These are phyloP conservation scores for Chionis minor DNA, from an alignment of 2,113 vertebrate species.

Conservation along the genomic window DNA sequence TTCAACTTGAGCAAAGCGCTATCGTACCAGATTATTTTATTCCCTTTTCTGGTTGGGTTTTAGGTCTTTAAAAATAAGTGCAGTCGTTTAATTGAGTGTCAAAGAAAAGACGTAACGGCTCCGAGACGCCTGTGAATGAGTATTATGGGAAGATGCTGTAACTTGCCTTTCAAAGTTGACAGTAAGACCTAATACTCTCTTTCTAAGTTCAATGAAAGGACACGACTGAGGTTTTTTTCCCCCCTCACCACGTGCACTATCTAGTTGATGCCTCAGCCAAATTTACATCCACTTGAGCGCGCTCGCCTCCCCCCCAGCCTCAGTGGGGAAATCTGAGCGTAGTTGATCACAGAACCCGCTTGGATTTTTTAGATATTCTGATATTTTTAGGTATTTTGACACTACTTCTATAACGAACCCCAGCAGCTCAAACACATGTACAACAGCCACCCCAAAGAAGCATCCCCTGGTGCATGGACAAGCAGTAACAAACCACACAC, in stretches of 20 bases:
- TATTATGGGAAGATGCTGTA: background rate
- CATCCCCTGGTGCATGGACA: background rate
- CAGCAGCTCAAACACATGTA: background rate
- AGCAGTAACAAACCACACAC: rapidly evolving
- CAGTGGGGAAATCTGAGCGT: background rate
- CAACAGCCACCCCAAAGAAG: background rate
- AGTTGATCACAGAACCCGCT: background rate
- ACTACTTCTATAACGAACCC: background rate
- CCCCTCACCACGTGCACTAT: background rate
- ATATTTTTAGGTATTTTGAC: background rate
- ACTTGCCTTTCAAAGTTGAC: background rate
- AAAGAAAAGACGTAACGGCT: background rate
- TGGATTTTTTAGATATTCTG: background rate
- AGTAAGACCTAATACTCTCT: background rate
- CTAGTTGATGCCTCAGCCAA: background rate
- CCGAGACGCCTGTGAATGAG: background rate
- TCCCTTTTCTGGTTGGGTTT: background rate
- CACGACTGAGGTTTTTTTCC: background rate
- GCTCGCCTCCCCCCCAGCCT: rapidly evolving
- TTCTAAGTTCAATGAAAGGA: background rate
- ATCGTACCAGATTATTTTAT: background rate
- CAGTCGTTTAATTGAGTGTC: background rate
- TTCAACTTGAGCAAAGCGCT: background rate
- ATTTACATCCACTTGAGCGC: background rate
- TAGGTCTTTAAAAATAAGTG: background rate